Base-by-base conservation (phyloP, 2,113 vertebrate genomes). In the Alexandromys fortis region DNA sequence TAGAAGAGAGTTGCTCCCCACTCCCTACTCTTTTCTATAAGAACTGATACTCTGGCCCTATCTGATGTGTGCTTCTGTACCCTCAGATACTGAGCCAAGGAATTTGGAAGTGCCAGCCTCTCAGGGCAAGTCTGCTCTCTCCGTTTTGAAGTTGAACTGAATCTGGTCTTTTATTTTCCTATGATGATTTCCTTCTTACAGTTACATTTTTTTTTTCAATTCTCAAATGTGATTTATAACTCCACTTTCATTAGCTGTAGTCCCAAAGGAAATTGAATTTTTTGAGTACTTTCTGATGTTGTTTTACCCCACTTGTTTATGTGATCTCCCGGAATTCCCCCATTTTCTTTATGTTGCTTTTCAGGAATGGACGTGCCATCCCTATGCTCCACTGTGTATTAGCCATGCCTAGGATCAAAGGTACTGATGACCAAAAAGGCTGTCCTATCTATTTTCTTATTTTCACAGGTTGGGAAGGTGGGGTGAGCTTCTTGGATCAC, bases 181-280 rank as follows among this genome's bases (percentile, higher is more conserved):
- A 42, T 63, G n/a, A 83, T 42, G 13, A 28, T 24, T 17, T 82
- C n/a, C 33, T n/a, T 83, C 12, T 63, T 83, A 12, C 52, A 24
- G 19, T 55, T 55, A 81, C 3, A 79, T 10, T 55, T 78, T 70
- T 77, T 55, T 17, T 72, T 72, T 79, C 14, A 47, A 19, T 61
- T 58, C 65, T 83, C 78, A 94, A 85, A 35, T 67, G 55, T 45
- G 47, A 85, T n/a, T 76, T 85, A 94, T 83, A 55, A 76, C 49
- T 42, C 85, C 61, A 78, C 35, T 92, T 49, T 89, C 83, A 42
- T 86, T 68, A 89, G 21, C 45, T 45, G 28, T 89, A 26, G 5
- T 86, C 88, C 35, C 33, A 91, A 16, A 67, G 63, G 10, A 70
- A 35, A n/a, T 95, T 79, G 73, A 72, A 22, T 5, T 89, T 5